Evolutionary conservation across 2,888 invertebrate species (phyloP).

Genomic region (Lycia hirtaria): DNA sequence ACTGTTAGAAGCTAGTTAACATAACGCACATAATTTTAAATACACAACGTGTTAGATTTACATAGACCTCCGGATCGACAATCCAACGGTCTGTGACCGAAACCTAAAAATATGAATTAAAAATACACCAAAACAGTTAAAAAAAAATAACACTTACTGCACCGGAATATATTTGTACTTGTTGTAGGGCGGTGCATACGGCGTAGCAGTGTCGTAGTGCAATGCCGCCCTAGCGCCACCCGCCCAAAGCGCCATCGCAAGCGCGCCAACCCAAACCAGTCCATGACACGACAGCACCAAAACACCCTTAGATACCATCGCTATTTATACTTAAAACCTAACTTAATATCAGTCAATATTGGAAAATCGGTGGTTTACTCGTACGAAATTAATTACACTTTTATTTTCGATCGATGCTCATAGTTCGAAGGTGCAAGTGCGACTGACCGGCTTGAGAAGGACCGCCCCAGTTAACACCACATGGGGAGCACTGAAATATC

Average conservation of each 20-base stretch:
- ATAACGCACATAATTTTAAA: too few relatives aligned
- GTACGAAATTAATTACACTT: conserved; percentile 16
- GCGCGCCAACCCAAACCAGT: conserved; percentile 61
- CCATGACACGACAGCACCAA: conserved; percentile 66
- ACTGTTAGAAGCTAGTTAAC: too few relatives aligned
- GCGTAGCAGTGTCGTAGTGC: conserved; percentile 76
- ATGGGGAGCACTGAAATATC: conserved; percentile 71
- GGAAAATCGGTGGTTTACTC: background rate
- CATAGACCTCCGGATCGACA: too few relatives aligned
- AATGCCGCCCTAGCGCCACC: conserved; percentile 63
- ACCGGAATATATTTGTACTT: conserved; percentile 75
- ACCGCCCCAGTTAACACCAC: conserved; percentile 69
- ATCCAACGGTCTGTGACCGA: too few relatives aligned
- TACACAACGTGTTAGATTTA: too few relatives aligned
- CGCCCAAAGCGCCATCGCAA: conserved; percentile 70
- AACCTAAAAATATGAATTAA: too few relatives aligned
- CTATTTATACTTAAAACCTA: conserved; percentile 30
- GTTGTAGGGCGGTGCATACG: conserved; percentile 66
- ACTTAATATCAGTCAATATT: background rate
- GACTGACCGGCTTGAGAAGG: conserved; percentile 64
- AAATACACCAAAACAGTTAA: conserved; percentile 1
- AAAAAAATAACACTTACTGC: conserved; percentile 62
- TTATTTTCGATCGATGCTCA: conserved; percentile 49
- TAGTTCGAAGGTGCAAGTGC: conserved; percentile 55
- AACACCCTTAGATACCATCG: conserved; percentile 62